Conservation (phyloP, 2,888 invertebrate genomes). For the Operophtera brumata region DNA sequence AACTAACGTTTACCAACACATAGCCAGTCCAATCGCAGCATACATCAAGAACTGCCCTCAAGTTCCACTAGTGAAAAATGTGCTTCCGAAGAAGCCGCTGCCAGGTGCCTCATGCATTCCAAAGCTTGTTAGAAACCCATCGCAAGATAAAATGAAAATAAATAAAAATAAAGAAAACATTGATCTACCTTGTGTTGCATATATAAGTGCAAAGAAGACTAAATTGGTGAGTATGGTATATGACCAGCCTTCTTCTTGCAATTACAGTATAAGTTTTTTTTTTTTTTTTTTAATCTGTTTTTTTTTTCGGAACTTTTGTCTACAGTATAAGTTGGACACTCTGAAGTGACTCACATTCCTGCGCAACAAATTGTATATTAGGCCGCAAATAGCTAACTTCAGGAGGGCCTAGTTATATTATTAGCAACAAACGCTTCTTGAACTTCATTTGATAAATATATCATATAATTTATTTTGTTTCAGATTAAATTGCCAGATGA, state of each 20-base stretch:
- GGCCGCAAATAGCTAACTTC: no score
- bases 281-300: no score
- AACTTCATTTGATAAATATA: no score
- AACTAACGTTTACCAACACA: slow-evolving; percentile 53
- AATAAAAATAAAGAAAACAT: slow-evolving; percentile 63
- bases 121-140: slow-evolving; percentile 42
- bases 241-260: not conserved
- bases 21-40: slow-evolving; percentile 64
- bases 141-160: slow-evolving; percentile 28
- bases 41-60: slow-evolving; percentile 63
- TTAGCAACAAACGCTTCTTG: no score
- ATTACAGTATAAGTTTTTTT: no score
- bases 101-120: slow-evolving; percentile 54
- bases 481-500: slow-evolving; percentile 56
- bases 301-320: no score
- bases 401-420: no score
- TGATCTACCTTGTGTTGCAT: slow-evolving; percentile 53
- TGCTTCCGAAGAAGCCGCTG: slow-evolving; percentile 57
- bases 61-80: slow-evolving; percentile 55
- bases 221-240: slow-evolving; percentile 50
- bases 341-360: no score
- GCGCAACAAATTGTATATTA: no score
- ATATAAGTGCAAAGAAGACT: slow-evolving; percentile 61
- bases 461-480: slow-evolving; percentile 25
- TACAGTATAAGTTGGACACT: no score